These are phyloP conservation scores for Drosophila tsacasi DNA, from an alignment of 1,140 invertebrate genomes.

Conservation along the genomic window DNA sequence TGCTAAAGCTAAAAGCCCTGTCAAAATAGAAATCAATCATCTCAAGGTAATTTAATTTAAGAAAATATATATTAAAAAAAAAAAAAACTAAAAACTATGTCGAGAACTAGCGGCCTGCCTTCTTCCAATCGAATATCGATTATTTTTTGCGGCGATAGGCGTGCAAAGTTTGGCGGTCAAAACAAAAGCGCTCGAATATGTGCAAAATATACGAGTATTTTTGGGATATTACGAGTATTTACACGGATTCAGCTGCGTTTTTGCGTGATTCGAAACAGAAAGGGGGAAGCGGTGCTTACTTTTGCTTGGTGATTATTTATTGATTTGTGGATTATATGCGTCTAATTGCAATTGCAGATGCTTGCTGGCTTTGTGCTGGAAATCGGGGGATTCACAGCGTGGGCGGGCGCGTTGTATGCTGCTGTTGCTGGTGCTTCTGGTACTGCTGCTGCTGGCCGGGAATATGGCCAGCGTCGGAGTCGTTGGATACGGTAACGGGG, in stretches of 20 bases:
- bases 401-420: conserved; percentile 74
- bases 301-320: conserved; percentile 56
- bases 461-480: conserved; percentile 35
- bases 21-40: not conserved
- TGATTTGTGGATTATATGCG: conserved; percentile 53
- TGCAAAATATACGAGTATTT: conserved; percentile 15
- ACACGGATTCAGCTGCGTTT: conserved; percentile 1
- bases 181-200: conserved; percentile 45
- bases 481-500: conserved; percentile 49
- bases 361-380: conserved; percentile 43
- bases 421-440: conserved; percentile 56
- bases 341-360: conserved; percentile 46
- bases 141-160: conserved; percentile 44
- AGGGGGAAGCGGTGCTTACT: conserved; percentile 57
- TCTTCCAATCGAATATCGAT: conserved; percentile 53
- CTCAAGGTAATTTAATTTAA: not conserved
- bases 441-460: conserved; percentile 48
- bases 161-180: conserved; percentile 55
- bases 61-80: too few relatives aligned
- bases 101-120: not conserved
- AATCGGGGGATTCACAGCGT: conserved; percentile 61
- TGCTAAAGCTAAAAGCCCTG: not conserved
- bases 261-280: conserved; percentile 35
- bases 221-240: conserved; percentile 19
- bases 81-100: conserved; percentile 27